Base-by-base conservation (phyloP, 2,888 invertebrate genomes). In the Malthinus seriepunctatus region DNA sequence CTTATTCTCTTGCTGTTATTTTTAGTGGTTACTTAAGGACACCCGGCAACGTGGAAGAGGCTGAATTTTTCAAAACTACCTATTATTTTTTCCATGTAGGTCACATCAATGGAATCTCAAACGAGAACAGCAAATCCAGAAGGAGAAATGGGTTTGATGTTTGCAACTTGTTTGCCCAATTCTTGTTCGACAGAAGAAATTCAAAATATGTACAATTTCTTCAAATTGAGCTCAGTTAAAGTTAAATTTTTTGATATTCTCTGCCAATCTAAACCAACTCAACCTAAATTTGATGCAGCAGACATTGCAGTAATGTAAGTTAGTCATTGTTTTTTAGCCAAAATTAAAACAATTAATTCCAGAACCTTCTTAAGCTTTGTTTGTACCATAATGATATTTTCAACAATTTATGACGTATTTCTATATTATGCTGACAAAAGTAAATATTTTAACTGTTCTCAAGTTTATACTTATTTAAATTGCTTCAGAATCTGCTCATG, bases 341-440 rank as follows among this genome's bases (percentile, higher is more conserved):
- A 44, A 9, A 7, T 11, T 1, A 11, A 12, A 10, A 45, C 10
- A 3, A 2, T 45, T 39, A 3, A 33, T 37, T 50, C 31, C 32
- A 50, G 50, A 9, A 39, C 38, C 1, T 49, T 63, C 37, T 35
- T 64, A 7, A 15, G 42, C 10, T 8, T 60, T 32, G 46, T 64
- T 10, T 8, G 60, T 3, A 11, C 39, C 8, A 48, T 67, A 9
- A 59, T 65, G 8, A 7, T 67, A 11, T 9, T 56, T 2, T 63
- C 65, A 38, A 67, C 69, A 31, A 31, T 51, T 8, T 68, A 65
- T 14, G 68, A 69, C 56, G 10, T 60, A 6, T 60, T 47, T 23
- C 14, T 63, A 5, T 47, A 59, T 38, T 57, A 66, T 35, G 37
- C 32, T 5, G 15, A 62, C 1, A 47, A 56, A 57, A 45, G 69